Base-by-base conservation (phyloP, 2,888 invertebrate species). In the Zaprionus lineosus region DNA sequence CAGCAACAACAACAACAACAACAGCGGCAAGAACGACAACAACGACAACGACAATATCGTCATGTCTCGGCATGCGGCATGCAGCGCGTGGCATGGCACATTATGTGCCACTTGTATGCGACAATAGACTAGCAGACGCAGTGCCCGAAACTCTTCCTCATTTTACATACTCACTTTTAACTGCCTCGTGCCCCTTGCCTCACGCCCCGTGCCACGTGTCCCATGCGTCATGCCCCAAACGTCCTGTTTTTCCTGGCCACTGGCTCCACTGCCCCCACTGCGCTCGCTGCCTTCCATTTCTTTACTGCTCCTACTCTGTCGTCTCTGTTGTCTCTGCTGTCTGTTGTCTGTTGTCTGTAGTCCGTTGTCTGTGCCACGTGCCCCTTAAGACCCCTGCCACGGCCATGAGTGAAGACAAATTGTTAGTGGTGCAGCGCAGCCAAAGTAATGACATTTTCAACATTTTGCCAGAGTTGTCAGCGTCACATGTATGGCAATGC, bases 21-120 rank as follows among this genome's bases (percentile, higher is more conserved):
- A 15, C 62, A 53, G 21, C 26, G 15, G 8, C 34, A 29, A 40
- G 15, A 41, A 24, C 36, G 40, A 48, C 26, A 44, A 33, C 41
- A 19, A 29, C 33, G 33, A 34, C 43, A 56, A 48, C 46, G 46
- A 19, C 36, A 62, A 43, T 66, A 52, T 55, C 60, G 53, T 56
- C 59, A 52, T 68, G 77, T 68, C 69, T 69, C 37, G 53, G 53
- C 29, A 66, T 55, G 63, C 33, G 65, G 65, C 57, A 58, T 67
- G 66, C 67, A 56, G 29, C 61, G 48, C 56, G 37, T 53, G 70
- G 58, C 56, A 66, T 50, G 47, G 59, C 70, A 74, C 77, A 81
- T 74, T 74, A 77, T 73, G 59, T 71, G 56, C 55, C 71, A 61
- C 82, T 77, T 67, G 78, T 43, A 78, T 78, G 71, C 76, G 79